Percentiles rank a stretch among this genome's conserved stretches.
Evolutionary conservation across 2,888 invertebrate species (phyloP).

Genomic region (Temnothorax ravouxi): DNA sequence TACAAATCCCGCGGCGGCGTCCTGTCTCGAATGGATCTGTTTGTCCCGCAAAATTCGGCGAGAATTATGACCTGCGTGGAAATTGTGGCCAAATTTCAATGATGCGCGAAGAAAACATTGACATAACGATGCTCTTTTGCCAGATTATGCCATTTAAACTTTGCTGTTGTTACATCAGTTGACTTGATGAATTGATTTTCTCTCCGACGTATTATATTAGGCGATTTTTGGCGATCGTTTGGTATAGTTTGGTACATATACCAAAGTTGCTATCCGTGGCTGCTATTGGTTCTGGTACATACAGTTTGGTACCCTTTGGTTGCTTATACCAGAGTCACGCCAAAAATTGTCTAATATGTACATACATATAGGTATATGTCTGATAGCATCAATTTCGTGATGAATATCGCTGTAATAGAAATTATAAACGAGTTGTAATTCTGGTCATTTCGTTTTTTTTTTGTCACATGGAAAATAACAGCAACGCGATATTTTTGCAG

Average conservation of each 20-base stretch:
- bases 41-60: constrained; percentile 54
- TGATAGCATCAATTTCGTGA: not conserved
- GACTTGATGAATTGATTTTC: not conserved
- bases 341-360: no score
- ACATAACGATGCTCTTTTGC: not conserved
- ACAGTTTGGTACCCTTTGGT: no score
- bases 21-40: constrained; percentile 56
- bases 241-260: no score
- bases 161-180: not conserved
- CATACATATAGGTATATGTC: not conserved
- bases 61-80: constrained; percentile 41
- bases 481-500: constrained; percentile 5
- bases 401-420: not conserved
- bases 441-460: not conserved
- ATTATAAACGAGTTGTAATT: constrained; percentile 24
- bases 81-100: constrained; percentile 10
- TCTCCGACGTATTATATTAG: not conserved
- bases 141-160: constrained; percentile 15
- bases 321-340: no score
- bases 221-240: no score
- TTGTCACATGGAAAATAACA: constrained; percentile 16
- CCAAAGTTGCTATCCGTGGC: no score
- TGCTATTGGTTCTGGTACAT: no score
- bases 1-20: constrained; percentile 46
- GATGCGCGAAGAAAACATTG: constrained; percentile 24